Evolutionary conservation across 2,113 vertebrate genomes (phyloP), one percentile per base, ranked within the genome.

Genomic region (Semicossyphus pulcher): DNA sequence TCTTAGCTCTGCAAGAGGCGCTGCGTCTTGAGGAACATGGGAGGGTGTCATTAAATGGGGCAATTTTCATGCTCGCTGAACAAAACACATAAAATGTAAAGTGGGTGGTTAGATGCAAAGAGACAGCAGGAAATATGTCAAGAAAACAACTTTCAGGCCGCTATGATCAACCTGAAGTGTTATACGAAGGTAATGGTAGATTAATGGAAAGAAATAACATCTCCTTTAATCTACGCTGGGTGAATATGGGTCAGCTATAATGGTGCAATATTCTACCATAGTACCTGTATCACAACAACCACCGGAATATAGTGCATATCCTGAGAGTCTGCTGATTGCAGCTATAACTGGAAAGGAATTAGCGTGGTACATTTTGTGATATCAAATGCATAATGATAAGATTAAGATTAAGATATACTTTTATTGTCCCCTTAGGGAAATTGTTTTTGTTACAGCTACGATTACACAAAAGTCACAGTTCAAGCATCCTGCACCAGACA

Each of bases 1-100:
- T 45, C 54, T 68, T 31, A 20, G 52, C 37, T 31, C 56, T 70
- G 41, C 34, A 31, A 52, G 67, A 67, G 20, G 63, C 64, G 1
- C 26, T 64, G 74, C 76, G 54, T 89, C 80, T 84, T 74, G 52
- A 81, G 12, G 34, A 52, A 28, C 64, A 71, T 25, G 52, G 71
- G 42, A 80, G 67, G 72, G 45, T 23, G 16, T 67, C 71, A 48
- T 73, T 90, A 93, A 89, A 90, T 91, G 77, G 92, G 84, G 44
- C 91, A 82, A 89, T 90, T 79, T 92, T 93, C 86, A 93, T 89
- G 89, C 87, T 78, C 16, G 29, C 78, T 92, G 90, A 86, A 25
- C 87, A 86, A 88, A 86, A 90, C 67, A 62, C 78, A 79, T 42
- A 81, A 54, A 86, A 86, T 83, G 76, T 79, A 86, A 70, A 82